Conservation (phyloP, 2,113 vertebrate genomes). For the Anthoscopus minutus region DNA sequence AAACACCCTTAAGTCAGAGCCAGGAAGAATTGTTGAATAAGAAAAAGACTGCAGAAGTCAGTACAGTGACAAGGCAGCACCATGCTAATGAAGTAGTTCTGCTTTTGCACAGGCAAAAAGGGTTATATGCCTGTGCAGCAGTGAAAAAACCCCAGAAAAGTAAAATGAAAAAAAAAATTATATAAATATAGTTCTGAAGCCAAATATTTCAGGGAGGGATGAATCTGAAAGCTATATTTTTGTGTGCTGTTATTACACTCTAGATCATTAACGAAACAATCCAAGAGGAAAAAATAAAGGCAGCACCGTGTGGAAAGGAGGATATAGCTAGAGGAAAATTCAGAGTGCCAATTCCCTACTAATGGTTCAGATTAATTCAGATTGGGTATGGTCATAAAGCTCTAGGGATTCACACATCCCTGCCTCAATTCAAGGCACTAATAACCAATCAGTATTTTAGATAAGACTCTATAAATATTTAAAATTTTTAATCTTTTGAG, state of each 20-base stretch:
- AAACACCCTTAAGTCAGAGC: constrained; percentile 34
- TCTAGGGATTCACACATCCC: constrained; percentile 62
- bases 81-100: background rate
- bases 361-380: constrained; percentile 44
- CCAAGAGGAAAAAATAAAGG: background rate
- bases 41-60: background rate
- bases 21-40: constrained; percentile 4
- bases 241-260: background rate
- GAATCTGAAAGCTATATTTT: background rate
- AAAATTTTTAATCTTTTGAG: constrained; percentile 34
- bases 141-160: background rate
- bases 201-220: background rate
- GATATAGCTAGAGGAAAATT: background rate
- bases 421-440: constrained; percentile 59
- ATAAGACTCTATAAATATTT: constrained; percentile 74
- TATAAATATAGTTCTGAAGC: background rate
- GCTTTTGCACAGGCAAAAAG: background rate
- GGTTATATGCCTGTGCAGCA: background rate
- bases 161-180: background rate
- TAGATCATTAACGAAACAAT: background rate
- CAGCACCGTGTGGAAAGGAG: background rate
- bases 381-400: background rate
- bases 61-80: background rate
- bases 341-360: background rate
- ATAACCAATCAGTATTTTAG: constrained; percentile 66